Conservation (phyloP, 2,888 invertebrate genomes). For the Acronicta alni region DNA sequence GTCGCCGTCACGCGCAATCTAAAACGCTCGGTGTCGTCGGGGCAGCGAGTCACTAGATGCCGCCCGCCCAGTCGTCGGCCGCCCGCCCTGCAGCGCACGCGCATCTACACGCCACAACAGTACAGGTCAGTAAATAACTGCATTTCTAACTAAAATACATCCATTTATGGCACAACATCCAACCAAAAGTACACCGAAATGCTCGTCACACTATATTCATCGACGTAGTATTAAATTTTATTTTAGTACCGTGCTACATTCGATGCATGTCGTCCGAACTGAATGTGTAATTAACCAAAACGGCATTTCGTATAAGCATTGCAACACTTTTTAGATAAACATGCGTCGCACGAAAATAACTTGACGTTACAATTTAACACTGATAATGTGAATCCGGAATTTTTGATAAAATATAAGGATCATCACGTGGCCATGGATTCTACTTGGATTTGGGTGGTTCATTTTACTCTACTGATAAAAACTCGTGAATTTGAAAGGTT, state of each 20-base stretch:
- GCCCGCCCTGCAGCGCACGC: conserved; percentile 81
- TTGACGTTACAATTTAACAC: conserved; percentile 44
- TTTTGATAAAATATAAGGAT: conserved; percentile 22
- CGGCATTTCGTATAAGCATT: conserved; percentile 72
- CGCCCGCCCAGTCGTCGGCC: conserved; percentile 86
- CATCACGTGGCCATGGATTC: conserved; percentile 29
- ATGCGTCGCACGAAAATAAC: conserved; percentile 63
- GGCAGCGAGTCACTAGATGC: conserved; percentile 66
- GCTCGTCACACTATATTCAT: conserved; percentile 8
- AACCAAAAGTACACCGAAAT: conserved; percentile 1
- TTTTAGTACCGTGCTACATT: conserved; percentile 63
- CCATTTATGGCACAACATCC: conserved; percentile 22
- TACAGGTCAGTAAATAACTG: conserved; percentile 71
- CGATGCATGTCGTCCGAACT: conserved; percentile 63
- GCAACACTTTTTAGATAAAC: conserved; percentile 67
- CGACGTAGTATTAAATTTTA: conserved; percentile 52
- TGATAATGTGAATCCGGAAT: conserved; percentile 23
- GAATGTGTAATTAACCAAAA: conserved; percentile 76
- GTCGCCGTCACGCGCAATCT: conserved; percentile 49
- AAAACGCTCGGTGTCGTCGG: conserved; percentile 48
- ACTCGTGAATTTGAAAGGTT: background rate
- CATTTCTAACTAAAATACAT: conserved; percentile 57
- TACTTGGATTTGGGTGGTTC: conserved; percentile 1
- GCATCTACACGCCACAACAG: conserved; percentile 64
- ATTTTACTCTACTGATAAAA: background rate